phyloP scores from a whole-genome alignment of 1,140 invertebrate genomes.

The Saccostrea glomerata region DNA sequence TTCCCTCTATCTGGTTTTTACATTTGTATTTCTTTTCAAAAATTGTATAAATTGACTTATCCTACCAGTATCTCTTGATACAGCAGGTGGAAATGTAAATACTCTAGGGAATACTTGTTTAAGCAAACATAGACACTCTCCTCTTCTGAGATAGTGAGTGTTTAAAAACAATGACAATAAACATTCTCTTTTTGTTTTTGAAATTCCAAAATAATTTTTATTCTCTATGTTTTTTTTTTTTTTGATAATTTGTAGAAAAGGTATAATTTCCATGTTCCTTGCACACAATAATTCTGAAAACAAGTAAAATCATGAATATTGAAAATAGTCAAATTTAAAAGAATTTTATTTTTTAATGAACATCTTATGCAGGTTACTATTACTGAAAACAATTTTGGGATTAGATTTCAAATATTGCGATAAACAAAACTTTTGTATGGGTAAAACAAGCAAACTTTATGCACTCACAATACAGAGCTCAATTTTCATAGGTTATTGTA shows the following conservation, averaged over 20 bases:
- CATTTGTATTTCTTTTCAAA: slow-evolving; percentile 1
- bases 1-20: not conserved
- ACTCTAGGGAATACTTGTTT: slow-evolving; percentile 10
- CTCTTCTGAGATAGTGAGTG: not conserved
- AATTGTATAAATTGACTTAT: slow-evolving; percentile 33
- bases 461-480: not conserved
- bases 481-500: not conserved
- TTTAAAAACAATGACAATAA: too few species aligned
- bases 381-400: not conserved
- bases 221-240: too few species aligned
- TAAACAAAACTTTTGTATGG: not conserved
- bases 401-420: not conserved
- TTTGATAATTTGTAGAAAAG: too few species aligned
- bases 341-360: not conserved
- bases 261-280: not conserved
- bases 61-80: not conserved
- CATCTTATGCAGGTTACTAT: not conserved
- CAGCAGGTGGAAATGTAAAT: slow-evolving; percentile 19
- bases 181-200: too few species aligned
- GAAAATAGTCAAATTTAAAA: not conserved
- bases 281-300: not conserved
- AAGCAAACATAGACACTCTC: slow-evolving; percentile 10
- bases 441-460: not conserved
- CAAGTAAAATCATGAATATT: not conserved
- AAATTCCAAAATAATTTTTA: too few species aligned